Percentiles rank a stretch among this genome's conserved stretches.
Evolutionary conservation across 2,888 invertebrate species (phyloP).

Genomic region (Baronia brevicornis): DNA sequence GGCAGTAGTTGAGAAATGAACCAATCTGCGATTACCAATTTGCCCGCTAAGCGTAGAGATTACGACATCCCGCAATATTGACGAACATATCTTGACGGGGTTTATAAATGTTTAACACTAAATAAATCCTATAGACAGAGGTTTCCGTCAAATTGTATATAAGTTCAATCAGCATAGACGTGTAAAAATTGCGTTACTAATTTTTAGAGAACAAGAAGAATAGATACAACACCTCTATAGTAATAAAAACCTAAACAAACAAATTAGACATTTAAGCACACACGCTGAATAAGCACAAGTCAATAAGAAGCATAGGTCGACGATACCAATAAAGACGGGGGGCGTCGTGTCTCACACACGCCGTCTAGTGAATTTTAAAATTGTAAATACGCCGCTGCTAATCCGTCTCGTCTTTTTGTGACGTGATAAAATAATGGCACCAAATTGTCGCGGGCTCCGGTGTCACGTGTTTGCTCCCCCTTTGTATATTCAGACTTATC

Average conservation of each 20-base stretch:
- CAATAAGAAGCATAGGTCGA: conserved; percentile 45
- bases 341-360: conserved; percentile 44
- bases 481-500: conserved; percentile 13
- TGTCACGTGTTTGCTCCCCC: conserved; percentile 24
- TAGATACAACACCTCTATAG: too few relatives aligned
- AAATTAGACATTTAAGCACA: conserved; percentile 27
- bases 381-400: conserved; percentile 45
- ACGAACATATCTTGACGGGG: too few relatives aligned
- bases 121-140: too few relatives aligned
- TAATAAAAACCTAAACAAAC: background rate
- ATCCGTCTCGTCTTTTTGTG: conserved; percentile 49
- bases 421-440: conserved; percentile 54
- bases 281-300: conserved; percentile 51
- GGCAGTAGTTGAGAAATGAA: too few relatives aligned
- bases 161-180: too few relatives aligned
- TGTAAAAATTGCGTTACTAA: too few relatives aligned
- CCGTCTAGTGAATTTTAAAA: conserved; percentile 47
- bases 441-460: conserved; percentile 36
- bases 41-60: too few relatives aligned
- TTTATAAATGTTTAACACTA: too few relatives aligned
- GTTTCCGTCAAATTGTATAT: too few relatives aligned
- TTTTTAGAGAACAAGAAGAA: too few relatives aligned
- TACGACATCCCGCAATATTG: too few relatives aligned
- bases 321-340: conserved; percentile 54
- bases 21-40: too few relatives aligned